A percentile compares a stretch with the other conserved stretches of the same genome.
phyloP scores from a whole-genome alignment of 2,113 vertebrate genomes.

The Oxyruncus cristatus region DNA sequence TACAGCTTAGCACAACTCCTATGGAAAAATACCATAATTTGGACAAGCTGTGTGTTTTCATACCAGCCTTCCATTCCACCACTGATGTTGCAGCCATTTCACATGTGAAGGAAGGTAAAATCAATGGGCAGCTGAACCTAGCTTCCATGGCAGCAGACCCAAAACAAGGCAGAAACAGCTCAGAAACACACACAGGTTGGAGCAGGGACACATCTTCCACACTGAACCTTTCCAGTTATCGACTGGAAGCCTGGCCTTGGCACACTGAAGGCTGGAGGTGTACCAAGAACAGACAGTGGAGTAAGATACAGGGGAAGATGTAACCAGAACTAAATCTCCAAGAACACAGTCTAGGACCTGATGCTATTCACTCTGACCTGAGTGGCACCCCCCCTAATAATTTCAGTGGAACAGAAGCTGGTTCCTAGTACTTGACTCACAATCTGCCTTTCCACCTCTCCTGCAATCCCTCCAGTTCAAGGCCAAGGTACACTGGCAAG shows the following conservation, averaged over 20 bases:
- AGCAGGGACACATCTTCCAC: background rate
- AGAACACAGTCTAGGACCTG: background rate
- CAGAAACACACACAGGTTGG: background rate
- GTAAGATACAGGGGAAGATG: background rate
- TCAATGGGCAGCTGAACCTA: background rate
- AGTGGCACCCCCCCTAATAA: background rate
- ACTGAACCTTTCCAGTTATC: background rate
- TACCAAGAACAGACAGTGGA: background rate
- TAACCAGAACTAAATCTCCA: background rate
- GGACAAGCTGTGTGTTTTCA: background rate
- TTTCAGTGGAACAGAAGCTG: background rate
- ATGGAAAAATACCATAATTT: background rate
- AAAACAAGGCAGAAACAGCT: background rate
- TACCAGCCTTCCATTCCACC: background rate
- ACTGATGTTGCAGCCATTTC: background rate
- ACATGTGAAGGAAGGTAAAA: background rate
- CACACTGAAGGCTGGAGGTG: background rate
- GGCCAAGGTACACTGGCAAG: background rate
- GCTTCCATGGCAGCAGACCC: background rate
- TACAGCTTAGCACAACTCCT: background rate
- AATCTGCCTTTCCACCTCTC: background rate
- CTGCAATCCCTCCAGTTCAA: background rate
- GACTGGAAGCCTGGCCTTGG: rapidly evolving
- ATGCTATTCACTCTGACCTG: background rate
- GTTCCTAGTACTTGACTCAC: background rate